Evolutionary conservation across 2,113 vertebrate genomes (phyloP).

Genomic region (Taxidea taxus): DNA sequence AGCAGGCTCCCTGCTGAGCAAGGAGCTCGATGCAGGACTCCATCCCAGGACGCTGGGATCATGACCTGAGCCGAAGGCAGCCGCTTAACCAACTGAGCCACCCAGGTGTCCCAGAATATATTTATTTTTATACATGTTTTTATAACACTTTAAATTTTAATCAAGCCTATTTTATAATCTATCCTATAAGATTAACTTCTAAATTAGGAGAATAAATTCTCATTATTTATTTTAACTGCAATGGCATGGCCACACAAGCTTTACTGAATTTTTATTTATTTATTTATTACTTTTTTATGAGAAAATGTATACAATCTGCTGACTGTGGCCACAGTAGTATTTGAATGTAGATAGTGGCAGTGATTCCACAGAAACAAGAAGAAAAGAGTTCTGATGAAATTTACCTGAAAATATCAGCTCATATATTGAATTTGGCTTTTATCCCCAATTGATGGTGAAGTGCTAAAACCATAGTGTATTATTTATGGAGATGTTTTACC

Average conservation of each 20-base stretch:
- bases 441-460: neutral
- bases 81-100: no score
- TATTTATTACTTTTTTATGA: neutral
- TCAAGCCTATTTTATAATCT: neutral
- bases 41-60: no score
- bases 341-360: neutral
- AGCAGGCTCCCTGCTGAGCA: no score
- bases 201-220: neutral
- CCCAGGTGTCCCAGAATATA: neutral
- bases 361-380: neutral
- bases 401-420: neutral
- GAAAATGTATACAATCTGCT: neutral
- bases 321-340: neutral
- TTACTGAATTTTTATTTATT: neutral
- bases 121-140: neutral
- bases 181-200: neutral
- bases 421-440: neutral
- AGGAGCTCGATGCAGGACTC: no score
- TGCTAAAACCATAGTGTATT: neutral
- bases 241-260: neutral
- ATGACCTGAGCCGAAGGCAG: no score
- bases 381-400: neutral
- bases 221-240: neutral
- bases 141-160: neutral
- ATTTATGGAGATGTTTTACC: neutral